Percentiles rank a stretch among this genome's conserved stretches.
These are phyloP conservation scores for Chrysopilus asiliformis DNA, from an alignment of 2,888 invertebrate genomes.

Conservation along the genomic window DNA sequence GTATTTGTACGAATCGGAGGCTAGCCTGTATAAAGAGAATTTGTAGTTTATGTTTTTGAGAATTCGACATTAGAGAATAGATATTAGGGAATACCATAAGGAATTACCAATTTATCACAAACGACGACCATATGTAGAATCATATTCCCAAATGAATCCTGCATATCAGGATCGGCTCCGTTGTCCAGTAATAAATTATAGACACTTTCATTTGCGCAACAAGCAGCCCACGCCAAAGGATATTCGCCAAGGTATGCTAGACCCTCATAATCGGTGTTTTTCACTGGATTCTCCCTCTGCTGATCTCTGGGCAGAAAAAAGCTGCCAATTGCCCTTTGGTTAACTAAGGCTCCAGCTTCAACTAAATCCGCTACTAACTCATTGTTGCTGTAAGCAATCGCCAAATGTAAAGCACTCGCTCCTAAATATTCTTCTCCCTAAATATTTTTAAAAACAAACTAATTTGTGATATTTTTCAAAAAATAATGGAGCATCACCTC, in stretches of 20 bases:
- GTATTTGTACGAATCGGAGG: too few species aligned
- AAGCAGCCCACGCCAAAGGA: conserved; percentile 94
- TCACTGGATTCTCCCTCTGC: conserved; percentile 61
- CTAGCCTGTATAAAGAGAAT: background rate
- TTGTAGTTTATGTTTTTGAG: background rate
- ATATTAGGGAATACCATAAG: background rate
- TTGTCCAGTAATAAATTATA: conserved; percentile 88
- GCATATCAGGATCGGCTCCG: conserved; percentile 89
- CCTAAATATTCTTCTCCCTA: conserved; percentile 96
- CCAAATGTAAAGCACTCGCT: conserved; percentile 87
- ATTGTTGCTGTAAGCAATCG: conserved; percentile 93
- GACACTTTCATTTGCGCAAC: conserved; percentile 92
- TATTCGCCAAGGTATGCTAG: conserved; percentile 95
- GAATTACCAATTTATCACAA: conserved; percentile 79
- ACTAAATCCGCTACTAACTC: conserved; percentile 88
- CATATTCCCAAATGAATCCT: conserved; percentile 95
- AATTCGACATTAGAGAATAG: background rate
- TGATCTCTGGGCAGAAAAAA: conserved; percentile 95
- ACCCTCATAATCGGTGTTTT: conserved; percentile 88
- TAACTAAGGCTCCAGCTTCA: conserved; percentile 82
- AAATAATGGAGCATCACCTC: too few species aligned
- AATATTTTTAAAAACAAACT: too few species aligned
- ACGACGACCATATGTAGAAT: conserved; percentile 99
- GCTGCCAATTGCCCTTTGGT: conserved; percentile 86
- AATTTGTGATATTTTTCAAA: too few species aligned